These are phyloP conservation scores for Lithophane leautieri DNA, from an alignment of 2,888 invertebrate genomes.

Conservation along the genomic window DNA sequence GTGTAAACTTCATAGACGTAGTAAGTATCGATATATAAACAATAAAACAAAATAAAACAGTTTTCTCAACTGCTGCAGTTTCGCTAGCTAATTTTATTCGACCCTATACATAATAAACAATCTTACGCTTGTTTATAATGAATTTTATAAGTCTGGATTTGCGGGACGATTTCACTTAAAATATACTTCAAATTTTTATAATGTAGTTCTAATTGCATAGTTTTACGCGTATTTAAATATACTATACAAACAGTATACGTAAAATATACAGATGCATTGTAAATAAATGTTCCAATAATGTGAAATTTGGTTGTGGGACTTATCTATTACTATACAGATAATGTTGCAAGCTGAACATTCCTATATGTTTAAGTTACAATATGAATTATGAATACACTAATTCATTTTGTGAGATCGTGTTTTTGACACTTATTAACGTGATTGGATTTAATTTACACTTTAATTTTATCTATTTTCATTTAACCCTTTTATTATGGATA, in stretches of 20 bases:
- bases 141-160: conserved; percentile 16
- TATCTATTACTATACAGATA: background rate
- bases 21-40: too few species aligned
- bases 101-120: too few species aligned
- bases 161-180: conserved; percentile 37
- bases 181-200: conserved; percentile 7
- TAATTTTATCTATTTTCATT: conserved; percentile 15
- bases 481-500: background rate
- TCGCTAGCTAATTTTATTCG: too few species aligned
- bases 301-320: conserved; percentile 45
- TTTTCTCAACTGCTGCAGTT: too few species aligned
- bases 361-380: conserved; percentile 29
- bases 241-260: conserved; percentile 35
- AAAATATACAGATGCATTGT: conserved; percentile 16
- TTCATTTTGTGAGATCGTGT: background rate
- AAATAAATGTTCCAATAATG: conserved; percentile 16
- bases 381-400: conserved; percentile 5
- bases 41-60: too few species aligned
- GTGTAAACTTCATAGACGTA: too few species aligned
- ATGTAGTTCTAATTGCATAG: conserved; percentile 21
- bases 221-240: conserved; percentile 34
- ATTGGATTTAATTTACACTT: background rate
- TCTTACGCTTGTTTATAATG: conserved; percentile 10
- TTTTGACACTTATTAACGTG: background rate
- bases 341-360: conserved; percentile 40